A percentile compares a stretch with the other conserved stretches of the same genome.
Conservation (phyloP, 2,888 invertebrate species). For the Marronus borbonicus region DNA sequence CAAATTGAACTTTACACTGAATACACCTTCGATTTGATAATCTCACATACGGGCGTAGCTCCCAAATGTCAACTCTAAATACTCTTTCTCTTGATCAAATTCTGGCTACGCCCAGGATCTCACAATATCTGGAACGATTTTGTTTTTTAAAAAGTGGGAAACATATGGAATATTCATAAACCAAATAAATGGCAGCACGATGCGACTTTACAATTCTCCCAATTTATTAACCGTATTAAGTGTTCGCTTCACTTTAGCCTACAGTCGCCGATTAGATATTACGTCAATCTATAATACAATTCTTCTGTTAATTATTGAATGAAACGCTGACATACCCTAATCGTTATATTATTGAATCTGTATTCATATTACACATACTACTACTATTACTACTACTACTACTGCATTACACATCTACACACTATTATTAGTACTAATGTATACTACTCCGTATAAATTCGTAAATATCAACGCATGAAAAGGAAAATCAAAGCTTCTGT, state of each 20-base stretch:
- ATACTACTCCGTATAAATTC: slow-evolving; percentile 49
- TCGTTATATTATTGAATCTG: neutral
- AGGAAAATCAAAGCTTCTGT: slow-evolving; percentile 45
- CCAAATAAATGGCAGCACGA: slow-evolving; percentile 21
- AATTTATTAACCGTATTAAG: slow-evolving; percentile 63
- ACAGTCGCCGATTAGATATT: slow-evolving; percentile 56
- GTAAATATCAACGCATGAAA: slow-evolving; percentile 53
- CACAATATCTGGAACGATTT: no score
- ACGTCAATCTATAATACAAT: slow-evolving; percentile 59
- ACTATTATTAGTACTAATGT: slow-evolving; percentile 13
- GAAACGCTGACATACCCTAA: neutral
- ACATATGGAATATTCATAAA: neutral
- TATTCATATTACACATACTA: slow-evolving; percentile 60
- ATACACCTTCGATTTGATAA: no score
- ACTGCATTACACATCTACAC: neutral
- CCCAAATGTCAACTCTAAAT: no score
- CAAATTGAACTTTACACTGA: no score
- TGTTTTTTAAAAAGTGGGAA: no score
- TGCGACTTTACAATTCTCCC: slow-evolving; percentile 27
- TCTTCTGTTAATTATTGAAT: slow-evolving; percentile 56
- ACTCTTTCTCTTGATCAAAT: no score
- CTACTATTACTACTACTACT: slow-evolving; percentile 15
- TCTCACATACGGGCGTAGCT: no score
- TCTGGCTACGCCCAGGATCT: no score
- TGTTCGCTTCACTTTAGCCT: slow-evolving; percentile 67